Conservation (phyloP, 2,113 vertebrate species). For the Pica pica region DNA sequence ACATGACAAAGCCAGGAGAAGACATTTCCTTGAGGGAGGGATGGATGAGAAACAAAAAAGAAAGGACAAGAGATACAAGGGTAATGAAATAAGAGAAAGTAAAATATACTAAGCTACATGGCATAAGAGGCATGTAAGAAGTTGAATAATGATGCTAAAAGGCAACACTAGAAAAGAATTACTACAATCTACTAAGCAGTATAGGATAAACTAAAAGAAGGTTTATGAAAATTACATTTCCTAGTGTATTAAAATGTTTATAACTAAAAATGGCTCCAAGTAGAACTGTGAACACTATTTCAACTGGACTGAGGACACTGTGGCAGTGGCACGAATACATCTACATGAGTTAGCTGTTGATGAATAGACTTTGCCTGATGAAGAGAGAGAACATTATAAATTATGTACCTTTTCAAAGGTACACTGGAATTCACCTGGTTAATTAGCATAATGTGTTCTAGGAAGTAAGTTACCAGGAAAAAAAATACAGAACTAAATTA, state of each 20-base stretch:
- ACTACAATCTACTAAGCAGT: neutral
- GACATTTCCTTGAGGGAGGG: neutral
- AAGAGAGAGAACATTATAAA: neutral
- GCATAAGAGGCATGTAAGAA: neutral
- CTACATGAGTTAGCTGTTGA: neutral
- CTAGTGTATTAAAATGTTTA: neutral
- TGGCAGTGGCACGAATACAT: neutral
- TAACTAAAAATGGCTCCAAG: neutral
- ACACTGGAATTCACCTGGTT: neutral
- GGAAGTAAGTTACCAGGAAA: neutral
- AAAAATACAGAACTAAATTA: neutral
- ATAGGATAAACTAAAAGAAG: neutral
- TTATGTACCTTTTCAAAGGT: neutral
- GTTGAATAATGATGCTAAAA: neutral
- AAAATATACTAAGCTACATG: conserved; percentile 20
- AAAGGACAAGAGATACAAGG: neutral
- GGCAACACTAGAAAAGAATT: neutral
- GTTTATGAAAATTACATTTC: neutral
- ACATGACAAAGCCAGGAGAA: neutral
- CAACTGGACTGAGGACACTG: neutral
- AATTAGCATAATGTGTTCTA: neutral
- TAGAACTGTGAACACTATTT: neutral
- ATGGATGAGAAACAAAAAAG: neutral
- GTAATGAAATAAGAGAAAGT: neutral
- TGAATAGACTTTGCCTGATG: neutral